Evolutionary conservation across 2,113 vertebrate species (phyloP).

Genomic region (Genyomyrus donnyi): DNA sequence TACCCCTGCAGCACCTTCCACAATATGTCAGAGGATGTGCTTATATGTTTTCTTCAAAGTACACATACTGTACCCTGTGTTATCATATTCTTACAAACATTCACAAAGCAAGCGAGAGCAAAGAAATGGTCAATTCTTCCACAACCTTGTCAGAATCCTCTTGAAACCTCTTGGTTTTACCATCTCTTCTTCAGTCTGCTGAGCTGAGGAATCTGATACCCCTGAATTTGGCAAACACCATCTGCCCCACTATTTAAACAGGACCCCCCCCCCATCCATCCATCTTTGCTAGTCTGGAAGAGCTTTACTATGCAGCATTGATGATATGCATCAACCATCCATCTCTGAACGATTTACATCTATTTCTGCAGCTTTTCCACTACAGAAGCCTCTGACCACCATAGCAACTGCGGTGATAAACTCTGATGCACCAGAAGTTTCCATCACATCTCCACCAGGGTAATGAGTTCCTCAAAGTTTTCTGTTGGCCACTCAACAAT

Average conservation of each 20-base stretch:
- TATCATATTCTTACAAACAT: not conserved
- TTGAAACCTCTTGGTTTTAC: not conserved
- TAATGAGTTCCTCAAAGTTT: not conserved
- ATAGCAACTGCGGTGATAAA: not conserved
- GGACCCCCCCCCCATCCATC: not conserved
- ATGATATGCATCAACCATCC: not conserved
- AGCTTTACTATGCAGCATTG: not conserved
- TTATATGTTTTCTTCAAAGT: not conserved
- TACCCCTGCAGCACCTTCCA: not conserved
- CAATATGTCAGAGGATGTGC: not conserved
- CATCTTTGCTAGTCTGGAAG: not conserved
- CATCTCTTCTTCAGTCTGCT: not conserved
- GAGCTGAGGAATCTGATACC: not conserved
- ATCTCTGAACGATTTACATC: not conserved
- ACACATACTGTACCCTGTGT: not conserved
- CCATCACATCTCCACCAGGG: not conserved
- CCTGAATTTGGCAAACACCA: not conserved
- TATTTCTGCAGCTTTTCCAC: not conserved
- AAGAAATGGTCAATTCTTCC: not conserved
- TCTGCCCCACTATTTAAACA: not conserved
- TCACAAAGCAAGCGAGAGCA: not conserved
- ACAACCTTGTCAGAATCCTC: not conserved
- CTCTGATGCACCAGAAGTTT: not conserved
- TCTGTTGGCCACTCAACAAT: not conserved
- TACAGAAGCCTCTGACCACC: not conserved